Evolutionary conservation across 2,113 vertebrate genomes (phyloP).

Genomic region (Tychaedon coryphoeus): DNA sequence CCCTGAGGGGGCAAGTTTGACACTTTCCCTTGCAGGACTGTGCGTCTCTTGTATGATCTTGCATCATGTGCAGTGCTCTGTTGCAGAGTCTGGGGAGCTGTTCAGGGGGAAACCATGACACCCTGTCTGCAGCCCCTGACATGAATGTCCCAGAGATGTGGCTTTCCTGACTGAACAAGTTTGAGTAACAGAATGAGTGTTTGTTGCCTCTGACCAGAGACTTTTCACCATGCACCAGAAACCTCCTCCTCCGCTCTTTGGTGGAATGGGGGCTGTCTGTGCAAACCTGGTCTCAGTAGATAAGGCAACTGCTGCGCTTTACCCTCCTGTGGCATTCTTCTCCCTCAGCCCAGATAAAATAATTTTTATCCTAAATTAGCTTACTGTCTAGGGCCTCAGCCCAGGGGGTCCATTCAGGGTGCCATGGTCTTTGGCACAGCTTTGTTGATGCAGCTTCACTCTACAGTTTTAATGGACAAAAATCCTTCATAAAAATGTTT

Average conservation of each 20-base stretch:
- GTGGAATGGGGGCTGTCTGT: background rate
- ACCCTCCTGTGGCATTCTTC: background rate
- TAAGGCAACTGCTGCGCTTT: background rate
- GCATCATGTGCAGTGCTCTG: background rate
- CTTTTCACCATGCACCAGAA: background rate
- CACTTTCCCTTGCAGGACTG: background rate
- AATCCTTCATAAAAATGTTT: background rate
- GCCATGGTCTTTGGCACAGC: background rate
- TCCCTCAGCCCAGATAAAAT: background rate
- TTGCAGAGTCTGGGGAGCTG: accelerated
- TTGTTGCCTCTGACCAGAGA: background rate
- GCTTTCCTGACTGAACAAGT: background rate
- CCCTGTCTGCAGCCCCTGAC: background rate
- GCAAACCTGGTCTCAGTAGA: background rate
- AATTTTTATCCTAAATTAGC: background rate
- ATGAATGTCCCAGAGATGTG: background rate
- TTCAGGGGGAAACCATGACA: background rate
- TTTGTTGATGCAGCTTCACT: background rate
- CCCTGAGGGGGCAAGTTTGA: background rate
- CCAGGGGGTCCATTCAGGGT: no score
- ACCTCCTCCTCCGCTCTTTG: background rate
- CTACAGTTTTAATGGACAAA: background rate
- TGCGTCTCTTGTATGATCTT: background rate
- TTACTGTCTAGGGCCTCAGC: no score
- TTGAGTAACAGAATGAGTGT: accelerated